Evolutionary conservation across 2,113 vertebrate genomes (phyloP).

Genomic region (Oriolus oriolus): DNA sequence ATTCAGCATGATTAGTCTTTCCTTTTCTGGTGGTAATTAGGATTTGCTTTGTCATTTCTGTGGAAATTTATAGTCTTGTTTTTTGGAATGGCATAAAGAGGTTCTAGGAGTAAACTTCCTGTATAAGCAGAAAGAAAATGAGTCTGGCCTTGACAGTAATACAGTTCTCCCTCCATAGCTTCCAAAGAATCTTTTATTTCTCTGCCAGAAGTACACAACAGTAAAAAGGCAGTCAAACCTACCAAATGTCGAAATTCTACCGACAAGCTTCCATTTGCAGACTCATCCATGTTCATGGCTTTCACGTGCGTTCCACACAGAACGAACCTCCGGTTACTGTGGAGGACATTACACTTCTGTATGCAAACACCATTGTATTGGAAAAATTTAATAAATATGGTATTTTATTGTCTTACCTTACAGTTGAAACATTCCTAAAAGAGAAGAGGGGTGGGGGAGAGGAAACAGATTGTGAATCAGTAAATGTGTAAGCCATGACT

Average conservation of each 20-base stretch:
- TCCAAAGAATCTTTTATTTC: not conserved
- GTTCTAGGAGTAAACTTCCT: not conserved
- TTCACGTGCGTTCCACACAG: constrained; percentile 93
- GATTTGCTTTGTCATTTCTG: not conserved
- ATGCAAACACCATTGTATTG: not conserved
- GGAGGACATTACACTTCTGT: constrained; percentile 7
- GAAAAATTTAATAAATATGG: not conserved
- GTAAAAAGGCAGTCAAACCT: constrained; percentile 8
- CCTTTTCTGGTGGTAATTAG: not conserved
- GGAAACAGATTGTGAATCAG: not conserved
- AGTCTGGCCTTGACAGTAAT: not conserved
- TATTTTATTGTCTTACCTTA: constrained; percentile 81
- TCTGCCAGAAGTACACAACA: not conserved
- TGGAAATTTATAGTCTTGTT: not conserved
- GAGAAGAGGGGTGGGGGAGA: constrained; percentile 23
- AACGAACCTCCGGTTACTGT: constrained; percentile 90
- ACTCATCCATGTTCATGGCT: constrained; percentile 95
- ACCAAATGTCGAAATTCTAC: constrained; percentile 96
- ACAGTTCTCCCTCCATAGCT: not conserved
- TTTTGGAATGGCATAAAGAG: not conserved
- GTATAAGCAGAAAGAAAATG: not conserved
- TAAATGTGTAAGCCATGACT: not conserved
- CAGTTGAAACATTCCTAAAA: constrained; percentile 88
- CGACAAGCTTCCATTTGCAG: constrained; percentile 88
- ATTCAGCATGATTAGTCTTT: not conserved